Percentiles rank a stretch among this genome's conserved stretches.
These are phyloP conservation scores for Bursaphelenchus mucronatus DNA, from an alignment of 1,140 invertebrate genomes.

Conservation along the genomic window DNA sequence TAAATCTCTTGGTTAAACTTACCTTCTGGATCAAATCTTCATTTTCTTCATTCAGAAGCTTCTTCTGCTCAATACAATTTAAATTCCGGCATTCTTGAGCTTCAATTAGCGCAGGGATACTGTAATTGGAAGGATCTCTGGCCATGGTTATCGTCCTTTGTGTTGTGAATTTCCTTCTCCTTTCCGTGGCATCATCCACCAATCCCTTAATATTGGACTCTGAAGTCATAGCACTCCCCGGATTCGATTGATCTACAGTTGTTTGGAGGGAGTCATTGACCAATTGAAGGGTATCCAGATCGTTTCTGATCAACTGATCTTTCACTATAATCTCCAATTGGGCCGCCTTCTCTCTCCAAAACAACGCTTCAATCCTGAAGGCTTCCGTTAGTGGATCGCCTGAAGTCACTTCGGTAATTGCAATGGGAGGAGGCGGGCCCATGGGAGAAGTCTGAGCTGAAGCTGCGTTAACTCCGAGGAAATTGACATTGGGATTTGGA, in stretches of 20 bases:
- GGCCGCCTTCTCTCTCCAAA: conserved; percentile 59
- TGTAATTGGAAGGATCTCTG: too few species aligned
- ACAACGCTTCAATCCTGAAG: conserved; percentile 57
- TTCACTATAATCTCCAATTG: conserved; percentile 57
- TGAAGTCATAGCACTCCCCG: background rate
- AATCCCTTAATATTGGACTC: background rate
- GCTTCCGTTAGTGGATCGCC: conserved; percentile 46
- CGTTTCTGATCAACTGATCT: conserved; percentile 40
- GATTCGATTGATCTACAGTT: background rate
- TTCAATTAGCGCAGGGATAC: too few species aligned
- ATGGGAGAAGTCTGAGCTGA: too few species aligned
- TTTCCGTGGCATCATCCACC: background rate
- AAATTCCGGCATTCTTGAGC: too few species aligned
- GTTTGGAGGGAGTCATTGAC: conserved; percentile 29
- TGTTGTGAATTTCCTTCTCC: too few species aligned
- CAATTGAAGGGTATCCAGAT: conserved; percentile 2
- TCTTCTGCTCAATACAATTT: too few species aligned
- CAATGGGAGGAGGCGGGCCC: conserved; percentile 4
- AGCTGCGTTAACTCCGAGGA: background rate
- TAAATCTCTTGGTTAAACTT: too few species aligned
- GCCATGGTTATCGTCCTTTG: too few species aligned
- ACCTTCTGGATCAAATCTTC: too few species aligned
- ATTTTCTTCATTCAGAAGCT: too few species aligned
- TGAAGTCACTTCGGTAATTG: conserved; percentile 18
- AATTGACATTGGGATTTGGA: conserved; percentile 9